A percentile compares a stretch with the other conserved stretches of the same genome.
These are phyloP conservation scores for Caenorhabditis sp. DNA, from an alignment of 2,888 invertebrate species.

Conservation along the genomic window DNA sequence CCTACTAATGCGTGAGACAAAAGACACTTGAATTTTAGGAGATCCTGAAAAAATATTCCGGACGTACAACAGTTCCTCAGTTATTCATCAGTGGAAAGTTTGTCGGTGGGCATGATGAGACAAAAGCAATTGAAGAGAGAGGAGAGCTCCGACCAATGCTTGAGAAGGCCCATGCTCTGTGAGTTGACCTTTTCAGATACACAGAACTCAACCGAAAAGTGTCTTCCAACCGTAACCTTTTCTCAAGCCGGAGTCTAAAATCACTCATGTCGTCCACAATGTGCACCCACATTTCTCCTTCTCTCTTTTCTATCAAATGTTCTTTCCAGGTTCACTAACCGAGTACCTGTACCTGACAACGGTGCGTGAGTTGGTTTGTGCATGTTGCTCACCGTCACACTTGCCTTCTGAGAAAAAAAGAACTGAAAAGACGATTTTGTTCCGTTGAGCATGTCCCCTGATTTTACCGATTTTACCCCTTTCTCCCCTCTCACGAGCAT, in stretches of 20 bases:
- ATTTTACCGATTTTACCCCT: constrained; percentile 9
- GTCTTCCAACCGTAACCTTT: background rate
- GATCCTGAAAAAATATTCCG: constrained; percentile 71
- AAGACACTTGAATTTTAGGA: constrained; percentile 56
- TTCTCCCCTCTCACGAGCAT: constrained; percentile 13
- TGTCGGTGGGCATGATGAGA: constrained; percentile 75
- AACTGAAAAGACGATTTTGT: constrained; percentile 33
- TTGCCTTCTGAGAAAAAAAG: background rate
- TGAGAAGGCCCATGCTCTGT: constrained; percentile 69
- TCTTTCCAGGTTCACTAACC: constrained; percentile 68
- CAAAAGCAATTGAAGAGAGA: constrained; percentile 66
- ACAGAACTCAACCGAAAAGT: background rate
- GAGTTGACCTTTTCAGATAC: constrained; percentile 11
- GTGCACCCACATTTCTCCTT: constrained; percentile 5
- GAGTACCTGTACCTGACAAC: constrained; percentile 65
- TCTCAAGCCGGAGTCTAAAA: background rate
- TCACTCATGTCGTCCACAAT: background rate
- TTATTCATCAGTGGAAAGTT: constrained; percentile 75
- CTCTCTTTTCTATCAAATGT: constrained; percentile 25
- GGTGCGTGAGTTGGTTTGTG: constrained; percentile 68
- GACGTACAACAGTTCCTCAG: constrained; percentile 76
- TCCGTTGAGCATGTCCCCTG: constrained; percentile 48
- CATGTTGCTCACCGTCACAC: constrained; percentile 53
- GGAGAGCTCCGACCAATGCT: constrained; percentile 70
- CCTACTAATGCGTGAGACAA: background rate